Evolutionary conservation across 2,888 invertebrate species (phyloP), one percentile per base, ranked within the genome.

Genomic region (Halictus ligatus): DNA sequence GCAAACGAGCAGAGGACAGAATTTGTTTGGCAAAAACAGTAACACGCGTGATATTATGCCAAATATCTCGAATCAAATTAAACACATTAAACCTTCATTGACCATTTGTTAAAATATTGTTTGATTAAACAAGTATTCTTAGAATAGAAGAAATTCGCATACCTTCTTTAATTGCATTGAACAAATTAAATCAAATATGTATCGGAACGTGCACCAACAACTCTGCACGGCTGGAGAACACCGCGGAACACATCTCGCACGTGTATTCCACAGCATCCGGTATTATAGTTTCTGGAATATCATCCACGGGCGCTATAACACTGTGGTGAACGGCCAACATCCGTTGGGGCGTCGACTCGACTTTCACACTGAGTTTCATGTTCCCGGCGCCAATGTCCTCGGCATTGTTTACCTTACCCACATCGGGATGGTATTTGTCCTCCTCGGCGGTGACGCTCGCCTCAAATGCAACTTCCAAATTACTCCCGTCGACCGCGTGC

Each of bases 201-300:
- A 98, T 97, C 81, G 98, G 97, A 92, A 98, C 98, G 95, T 98
- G 98, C 80, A 97, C 96, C 87, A 98, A 95, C 71, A 97, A 95
- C 89, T 97, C 97, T 77, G 97, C 97, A 77, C 98, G 96, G 88
- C 97, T 97, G 15, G 97, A 96, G 95, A 98, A 98, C 90, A 97
- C 96, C 75, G 97, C 96, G 80, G 97, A 96, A 94, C 98, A 98
- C 97, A 98, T 98, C 95, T 98, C 98, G 94, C 98, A 98, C 90
- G 97, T 97, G 95, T 96, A 98, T 71, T 97, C 97, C 89, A 94
- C 95, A 81, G 93, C 96, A 91, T 95, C 97, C 93, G 91, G 96
- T 95, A 92, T 96, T 91, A 95, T 96, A 94, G 94, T 96, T 95
- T 92, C 96, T 88, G 87, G 96, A 92, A 94, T 95, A 58, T 93